Base-by-base conservation (phyloP, 2,113 vertebrate species). In the Microcebus jonahi region DNA sequence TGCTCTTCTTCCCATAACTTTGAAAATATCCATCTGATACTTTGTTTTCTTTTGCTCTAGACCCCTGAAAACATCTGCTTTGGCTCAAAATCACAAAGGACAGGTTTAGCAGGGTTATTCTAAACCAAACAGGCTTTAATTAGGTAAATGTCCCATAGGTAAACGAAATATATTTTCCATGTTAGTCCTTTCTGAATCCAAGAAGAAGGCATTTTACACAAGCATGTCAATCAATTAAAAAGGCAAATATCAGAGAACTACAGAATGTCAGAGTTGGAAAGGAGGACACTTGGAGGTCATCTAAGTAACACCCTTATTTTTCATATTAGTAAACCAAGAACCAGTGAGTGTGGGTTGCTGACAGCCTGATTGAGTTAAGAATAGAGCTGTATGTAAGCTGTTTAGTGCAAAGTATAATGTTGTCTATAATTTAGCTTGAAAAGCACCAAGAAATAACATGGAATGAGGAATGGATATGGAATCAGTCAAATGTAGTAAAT, bases 141-240 rank as follows among this genome's bases (percentile, higher is more conserved):
- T 90, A 92, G 27, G 65, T 87, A 93, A 96, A 92, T 92, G 92
- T 94, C 48, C 11, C 84, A 95, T 80, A 92, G 76, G 55, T 88
- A 92, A 97, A 90, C 84, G 95, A 86, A 92, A 59, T 71, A 21
- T 36, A 84, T 96, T 96, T 97, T 94, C 80, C 59, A 23, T 93
- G 50, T 76, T 92, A 96, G 95, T 96, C 65, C 5, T 81, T 83
- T 96, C 25, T 36, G 27, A 96, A 65, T 76, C 48, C 20, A 90
- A 96, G 71, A 92, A 71, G 65, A 96, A 13, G 42, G 10, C 14
- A 81, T 84, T 96, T 93, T 93, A 29, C 21, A 94, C 36, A 97
- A 67, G n/a, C 25, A 87, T 90, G 80, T 71, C 90, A 84, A 65
- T 96, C 79, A 96, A 92, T 92, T 95, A 88, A 95, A 96, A 92